These are phyloP conservation scores for Dolichopus griseipennis DNA, from an alignment of 2,888 invertebrate genomes.

Conservation along the genomic window DNA sequence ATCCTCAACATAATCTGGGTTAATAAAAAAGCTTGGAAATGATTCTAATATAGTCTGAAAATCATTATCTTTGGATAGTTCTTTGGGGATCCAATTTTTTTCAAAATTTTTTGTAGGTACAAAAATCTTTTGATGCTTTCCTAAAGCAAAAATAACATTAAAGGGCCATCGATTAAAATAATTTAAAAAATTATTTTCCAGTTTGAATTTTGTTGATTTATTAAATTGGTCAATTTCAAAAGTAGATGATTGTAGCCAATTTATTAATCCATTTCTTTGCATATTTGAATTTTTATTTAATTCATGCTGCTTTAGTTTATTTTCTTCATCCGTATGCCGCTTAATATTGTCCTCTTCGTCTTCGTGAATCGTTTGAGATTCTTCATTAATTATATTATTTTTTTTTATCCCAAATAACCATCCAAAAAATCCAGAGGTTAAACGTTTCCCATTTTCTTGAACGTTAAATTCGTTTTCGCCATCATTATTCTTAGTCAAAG, in stretches of 20 bases:
- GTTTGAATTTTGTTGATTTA: constrained; percentile 19
- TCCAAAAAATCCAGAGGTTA: constrained; percentile 4
- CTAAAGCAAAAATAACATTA: constrained; percentile 35
- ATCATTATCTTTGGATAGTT: constrained; percentile 31
- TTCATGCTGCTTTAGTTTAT: constrained; percentile 10
- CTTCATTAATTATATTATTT: background rate
- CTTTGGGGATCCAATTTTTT: constrained; percentile 4
- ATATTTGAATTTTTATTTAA: background rate
- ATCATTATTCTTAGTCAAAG: constrained; percentile 9
- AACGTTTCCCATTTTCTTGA: background rate
- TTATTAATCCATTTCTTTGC: constrained; percentile 30
- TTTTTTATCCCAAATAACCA: background rate
- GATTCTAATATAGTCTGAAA: constrained; percentile 56
- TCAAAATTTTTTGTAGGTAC: constrained; percentile 21
- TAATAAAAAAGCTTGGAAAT: constrained; percentile 59
- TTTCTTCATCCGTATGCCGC: background rate
- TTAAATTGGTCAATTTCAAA: constrained; percentile 17
- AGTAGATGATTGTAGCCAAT: constrained; percentile 34
- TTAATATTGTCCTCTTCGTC: background rate
- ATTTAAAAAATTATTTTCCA: constrained; percentile 20
- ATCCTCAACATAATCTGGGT: constrained; percentile 55
- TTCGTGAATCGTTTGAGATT: background rate
- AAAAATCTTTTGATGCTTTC: constrained; percentile 26
- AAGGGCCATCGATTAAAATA: constrained; percentile 41
- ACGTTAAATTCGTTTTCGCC: constrained; percentile 16